Percentiles rank a stretch among this genome's conserved stretches.
These are phyloP conservation scores for Actenoides lindsayi DNA, from an alignment of 2,113 vertebrate species.

Conservation along the genomic window DNA sequence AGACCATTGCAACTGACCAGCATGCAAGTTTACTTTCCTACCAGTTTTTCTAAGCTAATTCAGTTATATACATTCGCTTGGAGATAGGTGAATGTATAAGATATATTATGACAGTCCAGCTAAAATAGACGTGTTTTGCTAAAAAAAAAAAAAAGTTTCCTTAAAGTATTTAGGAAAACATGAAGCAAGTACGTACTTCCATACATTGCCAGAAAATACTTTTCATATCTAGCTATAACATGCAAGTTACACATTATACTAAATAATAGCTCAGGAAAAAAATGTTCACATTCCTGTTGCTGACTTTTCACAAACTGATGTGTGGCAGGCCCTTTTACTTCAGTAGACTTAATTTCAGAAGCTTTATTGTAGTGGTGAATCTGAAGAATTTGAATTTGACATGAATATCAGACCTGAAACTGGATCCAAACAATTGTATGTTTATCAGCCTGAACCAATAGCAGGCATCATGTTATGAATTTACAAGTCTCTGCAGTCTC, in stretches of 20 bases:
- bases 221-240: background rate
- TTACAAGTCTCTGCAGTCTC: constrained; percentile 17
- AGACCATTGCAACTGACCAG: background rate
- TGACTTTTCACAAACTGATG: background rate
- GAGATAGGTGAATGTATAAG: background rate
- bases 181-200: background rate
- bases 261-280: background rate
- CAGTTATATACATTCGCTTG: background rate
- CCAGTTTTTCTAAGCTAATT: background rate
- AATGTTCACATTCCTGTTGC: background rate
- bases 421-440: background rate
- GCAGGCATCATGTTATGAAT: background rate
- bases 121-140: background rate
- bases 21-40: background rate
- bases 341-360: background rate
- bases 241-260: background rate
- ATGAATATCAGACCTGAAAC: background rate
- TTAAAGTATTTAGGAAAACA: background rate
- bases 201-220: background rate
- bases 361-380: background rate
- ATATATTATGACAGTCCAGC: background rate
- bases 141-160: background rate
- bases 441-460: constrained; percentile 10
- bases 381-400: background rate
- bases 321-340: background rate